Conservation (phyloP, 2,797 vertebrate species). For the Smutsia temminckii region DNA sequence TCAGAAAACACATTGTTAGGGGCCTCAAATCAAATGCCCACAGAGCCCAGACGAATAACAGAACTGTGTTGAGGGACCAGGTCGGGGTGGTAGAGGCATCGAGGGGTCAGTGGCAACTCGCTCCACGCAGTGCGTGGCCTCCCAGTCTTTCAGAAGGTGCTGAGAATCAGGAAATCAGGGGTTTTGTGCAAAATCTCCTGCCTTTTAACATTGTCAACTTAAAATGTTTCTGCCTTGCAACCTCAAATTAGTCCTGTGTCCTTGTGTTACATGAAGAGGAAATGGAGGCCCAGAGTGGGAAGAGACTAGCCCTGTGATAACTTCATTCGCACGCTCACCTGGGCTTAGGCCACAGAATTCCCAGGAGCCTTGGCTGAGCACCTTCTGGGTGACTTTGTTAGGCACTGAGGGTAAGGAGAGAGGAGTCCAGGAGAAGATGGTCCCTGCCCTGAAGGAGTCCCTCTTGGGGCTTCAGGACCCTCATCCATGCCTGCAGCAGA, state of each 20-base stretch:
- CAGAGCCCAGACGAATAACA: background rate
- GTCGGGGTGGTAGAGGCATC: rapidly evolving
- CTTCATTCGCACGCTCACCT: background rate
- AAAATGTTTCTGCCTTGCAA: background rate
- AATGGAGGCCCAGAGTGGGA: background rate
- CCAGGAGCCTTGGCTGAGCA: background rate
- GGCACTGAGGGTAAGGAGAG: background rate
- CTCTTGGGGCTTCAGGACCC: background rate
- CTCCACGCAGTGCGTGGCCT: background rate
- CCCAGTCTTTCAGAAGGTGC: background rate
- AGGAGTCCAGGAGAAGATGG: background rate
- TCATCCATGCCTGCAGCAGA: background rate
- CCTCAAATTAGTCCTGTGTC: background rate
- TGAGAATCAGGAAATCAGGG: background rate
- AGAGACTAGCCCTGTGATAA: background rate
- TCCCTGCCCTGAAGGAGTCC: background rate
- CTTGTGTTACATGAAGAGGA: background rate
- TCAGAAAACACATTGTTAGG: background rate
- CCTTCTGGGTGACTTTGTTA: background rate
- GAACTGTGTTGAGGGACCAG: background rate
- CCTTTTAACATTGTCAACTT: background rate
- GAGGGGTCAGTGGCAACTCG: background rate
- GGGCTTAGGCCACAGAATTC: background rate
- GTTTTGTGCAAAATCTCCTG: background rate
- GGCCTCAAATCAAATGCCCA: background rate